Conservation (phyloP, 37 sponge, comb jelly and placozoan species). For the Tethya wilhelma region DNA sequence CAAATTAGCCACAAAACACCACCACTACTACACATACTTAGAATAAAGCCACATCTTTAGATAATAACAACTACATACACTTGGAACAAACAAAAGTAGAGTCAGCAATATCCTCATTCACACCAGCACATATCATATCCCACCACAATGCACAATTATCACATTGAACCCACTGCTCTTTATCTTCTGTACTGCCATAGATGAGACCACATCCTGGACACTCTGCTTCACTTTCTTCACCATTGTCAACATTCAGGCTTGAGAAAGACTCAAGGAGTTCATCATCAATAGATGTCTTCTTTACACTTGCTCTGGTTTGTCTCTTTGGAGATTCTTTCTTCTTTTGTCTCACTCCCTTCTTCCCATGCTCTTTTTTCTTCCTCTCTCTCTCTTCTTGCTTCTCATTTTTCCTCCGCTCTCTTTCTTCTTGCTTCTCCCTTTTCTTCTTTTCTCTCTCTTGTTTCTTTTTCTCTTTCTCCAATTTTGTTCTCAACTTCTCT, state of each 20-base stretch:
- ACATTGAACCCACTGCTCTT: constrained; percentile 16
- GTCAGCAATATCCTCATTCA: no score
- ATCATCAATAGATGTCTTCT: background rate
- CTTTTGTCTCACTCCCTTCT: constrained; percentile 2
- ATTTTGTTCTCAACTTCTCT: background rate
- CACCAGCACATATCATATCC: no score
- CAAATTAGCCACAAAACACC: no score
- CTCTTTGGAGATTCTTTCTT: background rate
- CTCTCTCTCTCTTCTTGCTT: background rate
- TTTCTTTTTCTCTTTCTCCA: background rate
- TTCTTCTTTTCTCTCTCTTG: constrained; percentile 10
- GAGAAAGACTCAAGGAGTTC: background rate
- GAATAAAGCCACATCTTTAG: no score
- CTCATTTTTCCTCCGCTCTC: background rate
- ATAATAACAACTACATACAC: no score
- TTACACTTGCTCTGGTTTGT: background rate
- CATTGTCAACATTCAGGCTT: background rate
- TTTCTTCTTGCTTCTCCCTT: background rate
- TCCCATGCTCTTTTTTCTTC: background rate
- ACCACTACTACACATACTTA: no score
- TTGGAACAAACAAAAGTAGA: no score
- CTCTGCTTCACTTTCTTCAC: constrained; percentile 9
- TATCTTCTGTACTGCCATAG: constrained; percentile 1
- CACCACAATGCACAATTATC: no score
- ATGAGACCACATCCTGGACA: constrained; percentile 23